A percentile compares a stretch with the other conserved stretches of the same genome.
Evolutionary conservation across 2,888 invertebrate genomes (phyloP).

Genomic region (Eudasyphora cyanicolor): DNA sequence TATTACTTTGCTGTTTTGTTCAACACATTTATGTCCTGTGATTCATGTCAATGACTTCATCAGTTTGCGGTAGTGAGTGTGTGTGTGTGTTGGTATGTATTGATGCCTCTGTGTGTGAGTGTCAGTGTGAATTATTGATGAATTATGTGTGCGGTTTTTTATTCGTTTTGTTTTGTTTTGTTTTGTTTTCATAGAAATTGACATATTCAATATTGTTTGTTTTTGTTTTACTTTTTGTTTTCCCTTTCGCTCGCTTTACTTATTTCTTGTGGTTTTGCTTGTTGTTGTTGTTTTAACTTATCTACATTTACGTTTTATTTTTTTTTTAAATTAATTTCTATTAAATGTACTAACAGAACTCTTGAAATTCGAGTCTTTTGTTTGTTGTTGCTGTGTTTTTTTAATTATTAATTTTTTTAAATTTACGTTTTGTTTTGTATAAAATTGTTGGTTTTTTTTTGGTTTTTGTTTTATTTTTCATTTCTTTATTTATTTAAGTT

Average conservation of each 20-base stretch:
- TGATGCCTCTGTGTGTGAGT: constrained; percentile 23
- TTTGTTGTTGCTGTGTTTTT: constrained; percentile 31
- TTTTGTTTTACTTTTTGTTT: constrained; percentile 35
- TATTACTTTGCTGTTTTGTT: constrained; percentile 11
- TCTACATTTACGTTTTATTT: constrained; percentile 48
- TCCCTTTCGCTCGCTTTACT: constrained; percentile 24
- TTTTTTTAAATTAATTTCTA: constrained; percentile 53
- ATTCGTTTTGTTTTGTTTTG: constrained; percentile 25
- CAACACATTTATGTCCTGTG: constrained; percentile 22
- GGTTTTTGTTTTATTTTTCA: constrained; percentile 4
- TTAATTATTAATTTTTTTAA: constrained; percentile 36
- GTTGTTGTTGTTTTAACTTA: constrained; percentile 49
- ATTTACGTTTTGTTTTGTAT: constrained; percentile 52
- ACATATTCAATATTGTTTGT: constrained; percentile 53
- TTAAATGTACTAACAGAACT: constrained; percentile 43
- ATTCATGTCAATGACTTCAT: constrained; percentile 18
- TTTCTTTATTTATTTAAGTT: constrained; percentile 18
- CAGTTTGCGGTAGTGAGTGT: neutral
- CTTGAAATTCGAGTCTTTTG: constrained; percentile 41
- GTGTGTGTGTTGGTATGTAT: constrained; percentile 1
- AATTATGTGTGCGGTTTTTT: constrained; percentile 52
- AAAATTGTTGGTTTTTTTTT: constrained; percentile 47
- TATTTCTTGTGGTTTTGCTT: neutral
- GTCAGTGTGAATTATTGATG: constrained; percentile 45
- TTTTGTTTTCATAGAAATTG: constrained; percentile 51